Evolutionary conservation across 2,888 invertebrate species (phyloP).

Genomic region (Drosophila borborema): DNA sequence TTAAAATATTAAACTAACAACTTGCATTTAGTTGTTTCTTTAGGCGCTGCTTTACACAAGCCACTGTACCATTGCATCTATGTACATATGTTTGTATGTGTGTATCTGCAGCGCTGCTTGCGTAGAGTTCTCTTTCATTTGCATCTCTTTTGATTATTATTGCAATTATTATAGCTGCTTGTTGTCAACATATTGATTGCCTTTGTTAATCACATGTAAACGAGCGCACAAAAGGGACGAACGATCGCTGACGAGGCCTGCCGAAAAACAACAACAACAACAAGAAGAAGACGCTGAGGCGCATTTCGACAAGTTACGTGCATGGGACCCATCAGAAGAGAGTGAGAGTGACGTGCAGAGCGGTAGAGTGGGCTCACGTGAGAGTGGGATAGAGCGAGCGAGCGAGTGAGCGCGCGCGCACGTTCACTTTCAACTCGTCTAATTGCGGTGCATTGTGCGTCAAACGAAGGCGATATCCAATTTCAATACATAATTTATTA

Average conservation of each 20-base stretch:
- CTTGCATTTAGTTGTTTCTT: no score
- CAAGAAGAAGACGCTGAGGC: not conserved
- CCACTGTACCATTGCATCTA: not conserved
- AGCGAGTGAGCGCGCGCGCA: not conserved
- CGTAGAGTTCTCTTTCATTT: not conserved
- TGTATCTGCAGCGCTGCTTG: slow-evolving; percentile 2
- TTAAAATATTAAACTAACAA: no score
- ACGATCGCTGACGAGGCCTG: slow-evolving; percentile 13
- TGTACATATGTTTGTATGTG: not conserved
- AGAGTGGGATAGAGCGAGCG: not conserved
- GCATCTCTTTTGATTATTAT: slow-evolving; percentile 27
- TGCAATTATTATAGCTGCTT: slow-evolving; percentile 59
- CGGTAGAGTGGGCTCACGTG: no score
- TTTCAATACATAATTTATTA: slow-evolving; percentile 69
- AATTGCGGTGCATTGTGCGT: slow-evolving; percentile 70
- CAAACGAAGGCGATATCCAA: slow-evolving; percentile 54
- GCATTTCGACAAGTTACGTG: not conserved
- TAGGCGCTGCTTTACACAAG: no score
- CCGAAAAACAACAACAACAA: not conserved
- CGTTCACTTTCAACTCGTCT: slow-evolving; percentile 40
- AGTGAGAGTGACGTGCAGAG: not conserved
- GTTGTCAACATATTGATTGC: slow-evolving; percentile 72
- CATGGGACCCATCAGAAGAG: not conserved
- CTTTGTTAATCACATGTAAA: slow-evolving; percentile 49
- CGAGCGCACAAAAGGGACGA: slow-evolving; percentile 27